Conservation (phyloP, 2,113 vertebrate genomes). For the Hemiscyllium ocellatum region DNA sequence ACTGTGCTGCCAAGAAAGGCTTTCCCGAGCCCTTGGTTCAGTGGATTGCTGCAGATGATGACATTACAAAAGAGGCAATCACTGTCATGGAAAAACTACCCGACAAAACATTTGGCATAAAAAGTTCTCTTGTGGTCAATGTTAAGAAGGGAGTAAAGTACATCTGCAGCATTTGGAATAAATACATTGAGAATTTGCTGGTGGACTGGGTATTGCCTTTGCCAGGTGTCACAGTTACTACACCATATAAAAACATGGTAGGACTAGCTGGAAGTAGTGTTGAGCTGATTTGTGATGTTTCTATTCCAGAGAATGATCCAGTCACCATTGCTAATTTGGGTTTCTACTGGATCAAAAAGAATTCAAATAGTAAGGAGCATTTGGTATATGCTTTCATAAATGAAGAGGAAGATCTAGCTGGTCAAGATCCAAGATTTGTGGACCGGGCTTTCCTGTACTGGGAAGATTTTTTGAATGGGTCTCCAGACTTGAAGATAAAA, state of each 20-base stretch:
- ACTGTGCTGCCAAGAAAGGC: background rate
- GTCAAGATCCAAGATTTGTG: background rate
- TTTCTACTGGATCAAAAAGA: constrained; percentile 22
- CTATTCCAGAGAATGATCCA: background rate
- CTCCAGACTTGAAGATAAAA: constrained; percentile 2
- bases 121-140: background rate
- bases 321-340: constrained; percentile 3
- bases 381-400: constrained; percentile 18
- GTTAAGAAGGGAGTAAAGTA: constrained; percentile 18
- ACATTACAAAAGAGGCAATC: background rate
- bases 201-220: constrained; percentile 30
- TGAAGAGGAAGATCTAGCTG: background rate
- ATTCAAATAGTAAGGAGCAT: background rate
- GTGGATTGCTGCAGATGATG: background rate
- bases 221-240: background rate
- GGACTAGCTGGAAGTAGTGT: background rate
- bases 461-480: constrained; percentile 13
- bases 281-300: constrained; percentile 12
- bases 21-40: background rate
- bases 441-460: constrained; percentile 2
- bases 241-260: background rate
- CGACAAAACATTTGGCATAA: background rate
- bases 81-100: background rate
- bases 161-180: constrained; percentile 23
- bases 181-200: constrained; percentile 20